A percentile compares a stretch with the other conserved stretches of the same genome.
Conservation (phyloP, 2,797 vertebrate genomes). For the Rhyacichthys aspro region DNA sequence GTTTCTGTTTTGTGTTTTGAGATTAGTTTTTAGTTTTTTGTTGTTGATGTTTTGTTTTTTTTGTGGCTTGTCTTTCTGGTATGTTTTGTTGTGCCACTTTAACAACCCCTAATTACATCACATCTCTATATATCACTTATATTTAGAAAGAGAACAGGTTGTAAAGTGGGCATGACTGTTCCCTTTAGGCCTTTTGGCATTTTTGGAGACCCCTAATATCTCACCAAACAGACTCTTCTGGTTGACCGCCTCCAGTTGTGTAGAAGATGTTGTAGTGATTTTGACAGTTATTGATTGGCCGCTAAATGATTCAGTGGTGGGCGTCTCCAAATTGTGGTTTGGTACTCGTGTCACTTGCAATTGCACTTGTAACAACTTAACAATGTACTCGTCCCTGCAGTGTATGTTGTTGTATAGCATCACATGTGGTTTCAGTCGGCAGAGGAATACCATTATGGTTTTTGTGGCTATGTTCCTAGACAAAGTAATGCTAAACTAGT, state of each 20-base stretch:
- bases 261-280: background rate
- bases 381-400: constrained; percentile 4
- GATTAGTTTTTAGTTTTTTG: too few relatives aligned
- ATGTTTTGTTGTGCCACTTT: too few relatives aligned
- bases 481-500: background rate
- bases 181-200: background rate
- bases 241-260: background rate
- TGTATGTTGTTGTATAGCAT: background rate
- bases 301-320: constrained; percentile 10
- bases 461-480: too few relatives aligned
- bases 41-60: too few relatives aligned
- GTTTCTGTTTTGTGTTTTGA: too few relatives aligned
- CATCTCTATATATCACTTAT: too few relatives aligned
- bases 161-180: too few relatives aligned
- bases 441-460: background rate
- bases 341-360: constrained; percentile 14
- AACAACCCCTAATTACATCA: too few relatives aligned
- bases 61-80: too few relatives aligned
- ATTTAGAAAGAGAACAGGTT: too few relatives aligned
- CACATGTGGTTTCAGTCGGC: constrained; percentile 3
- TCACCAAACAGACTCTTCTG: constrained; percentile 4
- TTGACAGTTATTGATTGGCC: constrained; percentile 12
- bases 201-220: background rate
- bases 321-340: constrained; percentile 1
- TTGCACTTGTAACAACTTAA: constrained; percentile 6